Evolutionary conservation across 2,113 vertebrate genomes (phyloP).

Genomic region (Aythya baeri): DNA sequence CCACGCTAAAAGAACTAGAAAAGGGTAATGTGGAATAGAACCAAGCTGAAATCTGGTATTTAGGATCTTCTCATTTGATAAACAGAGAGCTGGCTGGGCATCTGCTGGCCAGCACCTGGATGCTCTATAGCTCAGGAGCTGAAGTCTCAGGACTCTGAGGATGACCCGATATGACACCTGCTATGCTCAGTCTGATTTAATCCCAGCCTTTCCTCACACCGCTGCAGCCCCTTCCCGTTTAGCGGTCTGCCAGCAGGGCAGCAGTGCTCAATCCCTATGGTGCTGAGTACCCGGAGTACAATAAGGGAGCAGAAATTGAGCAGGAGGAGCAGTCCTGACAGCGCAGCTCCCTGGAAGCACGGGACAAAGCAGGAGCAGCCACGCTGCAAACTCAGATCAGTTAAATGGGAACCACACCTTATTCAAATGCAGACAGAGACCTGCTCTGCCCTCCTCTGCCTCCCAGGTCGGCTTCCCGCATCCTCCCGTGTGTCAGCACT

Average conservation of each 20-base stretch:
- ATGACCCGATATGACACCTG: background rate
- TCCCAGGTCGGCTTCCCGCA: background rate
- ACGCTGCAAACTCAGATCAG: accelerated
- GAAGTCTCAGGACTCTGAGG: background rate
- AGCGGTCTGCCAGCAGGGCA: background rate
- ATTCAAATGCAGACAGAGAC: background rate
- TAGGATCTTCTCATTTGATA: too few species aligned
- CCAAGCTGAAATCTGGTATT: background rate
- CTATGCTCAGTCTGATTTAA: background rate
- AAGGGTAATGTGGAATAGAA: background rate
- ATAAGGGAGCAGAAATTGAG: accelerated
- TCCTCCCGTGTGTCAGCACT: accelerated
- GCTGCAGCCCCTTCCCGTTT: background rate
- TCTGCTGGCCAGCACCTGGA: background rate
- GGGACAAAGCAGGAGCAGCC: background rate
- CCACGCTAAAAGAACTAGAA: background rate
- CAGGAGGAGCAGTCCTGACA: too few species aligned
- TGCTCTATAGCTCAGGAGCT: background rate
- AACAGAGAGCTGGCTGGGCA: background rate
- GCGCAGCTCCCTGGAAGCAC: accelerated
- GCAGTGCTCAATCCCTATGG: accelerated
- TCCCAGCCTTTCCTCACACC: accelerated
- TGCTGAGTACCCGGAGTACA: background rate
- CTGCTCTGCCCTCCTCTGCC: background rate
- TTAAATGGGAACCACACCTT: background rate